These are phyloP conservation scores for Acestrorhynchus altus DNA, from an alignment of 2,797 vertebrate species.

Conservation along the genomic window DNA sequence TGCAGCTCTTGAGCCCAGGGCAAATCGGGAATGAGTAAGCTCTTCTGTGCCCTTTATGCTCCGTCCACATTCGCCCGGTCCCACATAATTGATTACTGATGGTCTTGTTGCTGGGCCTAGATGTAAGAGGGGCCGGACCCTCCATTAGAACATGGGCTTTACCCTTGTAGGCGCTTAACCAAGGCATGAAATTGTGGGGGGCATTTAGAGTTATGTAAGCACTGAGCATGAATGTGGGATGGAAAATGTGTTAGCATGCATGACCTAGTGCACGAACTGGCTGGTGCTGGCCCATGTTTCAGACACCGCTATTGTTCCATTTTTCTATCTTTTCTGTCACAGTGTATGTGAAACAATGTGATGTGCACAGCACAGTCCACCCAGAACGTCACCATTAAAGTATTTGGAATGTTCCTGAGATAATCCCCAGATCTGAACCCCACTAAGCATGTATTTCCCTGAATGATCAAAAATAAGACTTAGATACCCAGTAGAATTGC, in stretches of 20 bases:
- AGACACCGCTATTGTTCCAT: neutral
- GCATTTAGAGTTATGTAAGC: slow-evolving; percentile 46
- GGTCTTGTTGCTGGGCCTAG: neutral
- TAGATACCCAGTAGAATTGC: too few species aligned
- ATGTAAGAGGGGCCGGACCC: neutral
- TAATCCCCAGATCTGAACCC: too few species aligned
- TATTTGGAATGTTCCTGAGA: too few species aligned
- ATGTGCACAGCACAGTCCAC: too few species aligned
- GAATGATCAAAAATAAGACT: too few species aligned
- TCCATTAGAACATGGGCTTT: neutral
- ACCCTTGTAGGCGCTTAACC: slow-evolving; percentile 6
- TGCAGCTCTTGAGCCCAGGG: neutral
- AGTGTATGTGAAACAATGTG: neutral
- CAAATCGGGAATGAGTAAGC: slow-evolving; percentile 3
- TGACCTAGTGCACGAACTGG: slow-evolving; percentile 10
- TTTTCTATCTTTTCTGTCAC: neutral
- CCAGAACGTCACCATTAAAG: too few species aligned
- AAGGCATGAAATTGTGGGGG: slow-evolving; percentile 46
- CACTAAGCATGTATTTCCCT: too few species aligned
- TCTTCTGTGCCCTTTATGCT: neutral
- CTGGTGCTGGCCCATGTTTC: neutral
- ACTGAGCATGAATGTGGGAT: slow-evolving; percentile 23
- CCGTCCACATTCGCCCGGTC: neutral
- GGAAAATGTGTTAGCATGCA: slow-evolving; percentile 36
- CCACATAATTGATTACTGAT: slow-evolving; percentile 6